Evolutionary conservation across 2,113 vertebrate species (phyloP).

Genomic region (Cheirogaleus medius): DNA sequence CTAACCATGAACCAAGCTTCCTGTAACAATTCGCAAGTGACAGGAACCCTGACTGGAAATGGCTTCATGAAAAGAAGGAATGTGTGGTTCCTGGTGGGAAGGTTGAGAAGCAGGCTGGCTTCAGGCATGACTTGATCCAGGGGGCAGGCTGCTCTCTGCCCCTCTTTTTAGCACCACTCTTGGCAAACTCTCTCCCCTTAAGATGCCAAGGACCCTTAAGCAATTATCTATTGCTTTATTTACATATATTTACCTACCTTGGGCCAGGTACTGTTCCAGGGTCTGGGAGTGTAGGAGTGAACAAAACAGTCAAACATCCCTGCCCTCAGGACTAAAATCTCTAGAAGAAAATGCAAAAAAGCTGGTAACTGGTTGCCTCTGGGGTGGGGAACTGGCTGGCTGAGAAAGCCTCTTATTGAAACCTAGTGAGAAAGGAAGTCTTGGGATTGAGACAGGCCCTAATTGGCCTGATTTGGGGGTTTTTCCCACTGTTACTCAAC

Average conservation of each 20-base stretch:
- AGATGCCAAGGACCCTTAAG: neutral
- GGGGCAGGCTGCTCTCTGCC: neutral
- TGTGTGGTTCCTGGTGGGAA: neutral
- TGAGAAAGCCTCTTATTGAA: neutral
- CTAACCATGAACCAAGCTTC: neutral
- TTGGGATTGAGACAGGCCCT: neutral
- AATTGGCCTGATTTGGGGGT: neutral
- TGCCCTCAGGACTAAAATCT: neutral
- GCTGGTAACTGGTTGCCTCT: neutral
- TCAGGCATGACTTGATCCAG: neutral
- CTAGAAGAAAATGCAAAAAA: neutral
- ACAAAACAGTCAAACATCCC: neutral
- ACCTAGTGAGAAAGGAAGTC: neutral
- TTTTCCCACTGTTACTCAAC: no score
- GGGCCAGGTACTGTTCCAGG: neutral
- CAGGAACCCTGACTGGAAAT: neutral
- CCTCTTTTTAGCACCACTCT: neutral
- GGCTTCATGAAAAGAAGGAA: neutral
- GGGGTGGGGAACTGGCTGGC: neutral
- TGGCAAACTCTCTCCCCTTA: neutral
- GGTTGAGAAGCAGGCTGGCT: neutral
- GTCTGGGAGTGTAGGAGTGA: neutral
- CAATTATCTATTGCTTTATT: neutral
- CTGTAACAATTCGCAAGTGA: neutral
- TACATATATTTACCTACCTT: neutral